A percentile compares a stretch with the other conserved stretches of the same genome.
Evolutionary conservation across 2,888 invertebrate genomes (phyloP).

Genomic region (Melinaea menophilus): DNA sequence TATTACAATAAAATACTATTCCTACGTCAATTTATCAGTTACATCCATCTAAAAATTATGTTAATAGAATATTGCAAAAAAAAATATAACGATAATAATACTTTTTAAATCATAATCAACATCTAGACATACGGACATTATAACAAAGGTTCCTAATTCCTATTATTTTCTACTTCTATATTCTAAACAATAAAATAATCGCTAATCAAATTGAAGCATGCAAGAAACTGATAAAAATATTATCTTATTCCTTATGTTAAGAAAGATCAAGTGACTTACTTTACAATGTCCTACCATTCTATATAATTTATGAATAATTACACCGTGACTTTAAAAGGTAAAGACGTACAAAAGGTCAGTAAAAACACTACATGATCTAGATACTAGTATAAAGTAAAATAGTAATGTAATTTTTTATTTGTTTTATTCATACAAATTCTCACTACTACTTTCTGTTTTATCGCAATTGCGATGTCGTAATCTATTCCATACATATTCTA

Average conservation of each 20-base stretch:
- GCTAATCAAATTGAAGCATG: no score
- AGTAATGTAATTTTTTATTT: conserved; percentile 36
- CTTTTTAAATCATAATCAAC: no score
- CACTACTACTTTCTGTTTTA: conserved; percentile 67
- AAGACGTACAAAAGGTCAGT: conserved; percentile 70
- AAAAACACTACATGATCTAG: conserved; percentile 66
- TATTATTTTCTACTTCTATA: no score
- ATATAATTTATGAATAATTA: conserved; percentile 1
- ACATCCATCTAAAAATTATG: not conserved
- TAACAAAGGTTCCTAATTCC: no score
- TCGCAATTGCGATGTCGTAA: conserved; percentile 44
- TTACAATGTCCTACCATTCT: no score
- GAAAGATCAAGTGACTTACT: no score
- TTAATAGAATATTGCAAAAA: no score
- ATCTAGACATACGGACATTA: no score
- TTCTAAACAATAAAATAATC: no score
- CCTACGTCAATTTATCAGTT: not conserved
- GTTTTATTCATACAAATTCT: conserved; percentile 49
- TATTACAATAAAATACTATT: conserved; percentile 31
- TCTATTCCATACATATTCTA: conserved; percentile 23
- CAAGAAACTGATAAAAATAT: no score
- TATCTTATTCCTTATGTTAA: no score
- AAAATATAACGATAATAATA: no score
- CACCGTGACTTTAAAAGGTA: conserved; percentile 32
- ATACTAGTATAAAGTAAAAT: conserved; percentile 57